Evolutionary conservation across 2,797 vertebrate species (phyloP).

Genomic region (Propithecus deckenii): DNA sequence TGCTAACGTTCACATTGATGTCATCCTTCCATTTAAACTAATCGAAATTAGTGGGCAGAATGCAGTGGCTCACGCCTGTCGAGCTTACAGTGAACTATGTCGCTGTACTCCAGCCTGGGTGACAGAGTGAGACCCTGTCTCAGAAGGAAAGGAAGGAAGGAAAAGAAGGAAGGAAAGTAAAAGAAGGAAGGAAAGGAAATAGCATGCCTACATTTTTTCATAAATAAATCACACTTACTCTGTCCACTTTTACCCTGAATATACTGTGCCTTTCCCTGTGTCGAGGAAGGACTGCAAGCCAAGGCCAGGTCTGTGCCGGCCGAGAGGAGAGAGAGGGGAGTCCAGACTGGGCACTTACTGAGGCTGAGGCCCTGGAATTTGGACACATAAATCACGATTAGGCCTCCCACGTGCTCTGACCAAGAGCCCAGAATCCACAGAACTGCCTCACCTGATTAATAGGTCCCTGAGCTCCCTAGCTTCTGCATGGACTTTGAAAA

Average conservation of each 20-base stretch:
- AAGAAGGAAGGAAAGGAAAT: neutral
- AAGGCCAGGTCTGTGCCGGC: neutral
- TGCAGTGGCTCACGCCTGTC: neutral
- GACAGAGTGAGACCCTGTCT: too few species aligned
- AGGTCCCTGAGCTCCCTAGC: slow-evolving; percentile 1
- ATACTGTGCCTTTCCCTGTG: neutral
- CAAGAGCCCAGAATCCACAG: neutral
- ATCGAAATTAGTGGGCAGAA: neutral
- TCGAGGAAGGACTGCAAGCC: neutral
- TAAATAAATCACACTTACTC: neutral
- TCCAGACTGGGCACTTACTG: neutral
- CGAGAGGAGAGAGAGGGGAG: neutral
- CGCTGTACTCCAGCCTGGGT: too few species aligned
- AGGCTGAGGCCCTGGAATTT: neutral
- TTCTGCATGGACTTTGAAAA: slow-evolving; percentile 57
- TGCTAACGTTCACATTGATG: neutral
- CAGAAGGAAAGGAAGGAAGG: neutral
- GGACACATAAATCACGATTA: neutral
- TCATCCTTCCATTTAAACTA: slow-evolving; percentile 29
- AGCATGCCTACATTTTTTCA: neutral
- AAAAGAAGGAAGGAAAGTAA: neutral
- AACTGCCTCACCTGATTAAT: slow-evolving; percentile 52
- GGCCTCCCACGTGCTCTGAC: neutral
- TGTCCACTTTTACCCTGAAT: neutral
- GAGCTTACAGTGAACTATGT: too few species aligned